A percentile compares a stretch with the other conserved stretches of the same genome.
Evolutionary conservation across 2,113 vertebrate genomes (phyloP).

Genomic region (Pavo muticus): DNA sequence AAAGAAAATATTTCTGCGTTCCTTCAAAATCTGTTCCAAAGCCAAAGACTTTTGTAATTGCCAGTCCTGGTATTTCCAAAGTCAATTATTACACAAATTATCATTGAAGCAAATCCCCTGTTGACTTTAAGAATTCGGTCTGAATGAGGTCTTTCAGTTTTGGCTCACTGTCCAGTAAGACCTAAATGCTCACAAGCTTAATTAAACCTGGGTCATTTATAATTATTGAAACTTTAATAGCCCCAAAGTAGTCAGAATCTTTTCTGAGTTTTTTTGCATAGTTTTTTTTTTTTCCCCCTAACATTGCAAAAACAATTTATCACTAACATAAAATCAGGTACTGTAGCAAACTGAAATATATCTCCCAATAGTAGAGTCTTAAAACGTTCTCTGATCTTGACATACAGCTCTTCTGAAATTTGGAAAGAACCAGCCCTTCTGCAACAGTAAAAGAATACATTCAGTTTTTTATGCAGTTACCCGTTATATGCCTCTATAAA

Average conservation of each 20-base stretch:
- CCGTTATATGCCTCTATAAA: background rate
- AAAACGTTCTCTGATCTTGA: background rate
- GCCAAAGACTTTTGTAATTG: conserved; percentile 25
- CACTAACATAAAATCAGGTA: background rate
- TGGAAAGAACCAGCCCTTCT: background rate
- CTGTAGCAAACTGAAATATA: background rate
- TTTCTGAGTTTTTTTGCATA: background rate
- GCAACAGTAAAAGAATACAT: background rate
- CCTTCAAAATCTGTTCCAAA: conserved; percentile 16
- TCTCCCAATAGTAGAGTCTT: background rate
- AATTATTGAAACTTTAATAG: background rate
- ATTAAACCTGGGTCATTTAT: conserved; percentile 30
- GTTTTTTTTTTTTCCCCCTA: background rate
- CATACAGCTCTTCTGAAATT: background rate
- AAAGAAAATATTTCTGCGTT: conserved; percentile 23
- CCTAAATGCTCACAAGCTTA: conserved; percentile 27
- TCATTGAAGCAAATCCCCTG: conserved; percentile 23
- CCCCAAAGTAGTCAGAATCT: background rate
- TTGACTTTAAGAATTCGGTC: conserved; percentile 13
- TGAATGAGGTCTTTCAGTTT: conserved; percentile 26
- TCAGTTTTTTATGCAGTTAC: background rate
- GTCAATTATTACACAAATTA: conserved; percentile 34
- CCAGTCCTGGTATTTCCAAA: conserved; percentile 22
- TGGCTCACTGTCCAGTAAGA: conserved; percentile 38
- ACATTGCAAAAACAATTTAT: background rate